These are phyloP conservation scores for Papilio protenor DNA, from an alignment of 2,888 invertebrate genomes.

Conservation along the genomic window DNA sequence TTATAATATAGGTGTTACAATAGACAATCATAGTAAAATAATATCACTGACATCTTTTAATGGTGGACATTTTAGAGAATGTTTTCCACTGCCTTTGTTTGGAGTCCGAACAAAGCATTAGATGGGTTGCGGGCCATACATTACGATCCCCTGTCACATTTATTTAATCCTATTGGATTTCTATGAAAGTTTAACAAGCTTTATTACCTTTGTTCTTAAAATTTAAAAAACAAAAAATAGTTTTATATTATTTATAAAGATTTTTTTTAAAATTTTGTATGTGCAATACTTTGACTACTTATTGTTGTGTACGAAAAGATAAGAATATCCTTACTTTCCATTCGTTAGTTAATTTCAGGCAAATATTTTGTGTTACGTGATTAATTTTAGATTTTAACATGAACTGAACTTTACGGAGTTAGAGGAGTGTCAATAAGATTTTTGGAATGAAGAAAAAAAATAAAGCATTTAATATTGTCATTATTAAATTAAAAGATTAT, in stretches of 20 bases:
- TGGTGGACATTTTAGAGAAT: conserved; percentile 8
- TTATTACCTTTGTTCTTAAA: conserved; percentile 12
- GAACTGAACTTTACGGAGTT: no score
- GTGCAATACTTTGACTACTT: no score
- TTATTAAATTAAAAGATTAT: no score
- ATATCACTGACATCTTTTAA: not conserved
- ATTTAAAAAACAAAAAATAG: not conserved
- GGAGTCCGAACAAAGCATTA: conserved; percentile 18
- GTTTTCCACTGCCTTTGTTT: conserved; percentile 14
- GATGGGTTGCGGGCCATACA: conserved; percentile 9
- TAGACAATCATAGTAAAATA: not conserved
- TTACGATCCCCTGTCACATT: conserved; percentile 30
- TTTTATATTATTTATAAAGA: not conserved
- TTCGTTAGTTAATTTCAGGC: no score
- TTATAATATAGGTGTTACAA: not conserved
- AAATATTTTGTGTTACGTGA: no score
- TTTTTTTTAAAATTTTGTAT: not conserved
- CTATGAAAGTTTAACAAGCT: conserved; percentile 18
- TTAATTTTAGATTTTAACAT: no score
- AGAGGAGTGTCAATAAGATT: no score
- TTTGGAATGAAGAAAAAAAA: no score
- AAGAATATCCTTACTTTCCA: no score
- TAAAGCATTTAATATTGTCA: no score
- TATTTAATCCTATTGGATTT: conserved; percentile 27
- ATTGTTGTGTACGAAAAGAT: no score